phyloP scores from a whole-genome alignment of 2,113 vertebrate species.

The Sorex fumeus region DNA sequence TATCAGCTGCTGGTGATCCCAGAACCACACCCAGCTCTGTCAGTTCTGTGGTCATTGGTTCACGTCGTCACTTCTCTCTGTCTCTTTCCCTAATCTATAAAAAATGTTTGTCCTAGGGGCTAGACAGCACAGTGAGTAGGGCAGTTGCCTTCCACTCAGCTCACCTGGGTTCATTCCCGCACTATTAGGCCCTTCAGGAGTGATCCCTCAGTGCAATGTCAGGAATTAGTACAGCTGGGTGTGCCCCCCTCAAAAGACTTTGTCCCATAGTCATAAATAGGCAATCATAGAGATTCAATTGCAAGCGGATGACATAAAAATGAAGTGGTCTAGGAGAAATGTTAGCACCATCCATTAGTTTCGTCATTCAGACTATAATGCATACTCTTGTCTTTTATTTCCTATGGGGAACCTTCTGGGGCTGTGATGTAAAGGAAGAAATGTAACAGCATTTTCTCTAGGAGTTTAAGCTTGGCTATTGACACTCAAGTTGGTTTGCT shows the following conservation, averaged over 20 bases:
- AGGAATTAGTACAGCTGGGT: no score
- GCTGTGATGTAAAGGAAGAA: not conserved
- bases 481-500: no score
- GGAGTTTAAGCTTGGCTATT: not conserved
- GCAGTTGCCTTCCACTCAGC: no score
- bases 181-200: no score
- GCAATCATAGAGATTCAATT: not conserved
- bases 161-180: no score
- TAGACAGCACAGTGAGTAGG: no score
- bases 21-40: not conserved
- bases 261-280: not conserved
- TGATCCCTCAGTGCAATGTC: no score
- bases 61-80: not conserved
- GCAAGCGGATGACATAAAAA: not conserved
- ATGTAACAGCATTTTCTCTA: not conserved
- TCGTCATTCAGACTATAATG: not conserved
- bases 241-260: not conserved
- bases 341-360: not conserved
- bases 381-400: not conserved
- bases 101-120: not conserved
- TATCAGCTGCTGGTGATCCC: not conserved
- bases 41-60: not conserved
- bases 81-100: constrained; percentile 11
- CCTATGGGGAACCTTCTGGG: not conserved
- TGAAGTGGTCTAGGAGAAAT: not conserved